A percentile compares a stretch with the other conserved stretches of the same genome.
Evolutionary conservation across 2,888 invertebrate species (phyloP).

Genomic region (Lordiphosa fenestrarum): DNA sequence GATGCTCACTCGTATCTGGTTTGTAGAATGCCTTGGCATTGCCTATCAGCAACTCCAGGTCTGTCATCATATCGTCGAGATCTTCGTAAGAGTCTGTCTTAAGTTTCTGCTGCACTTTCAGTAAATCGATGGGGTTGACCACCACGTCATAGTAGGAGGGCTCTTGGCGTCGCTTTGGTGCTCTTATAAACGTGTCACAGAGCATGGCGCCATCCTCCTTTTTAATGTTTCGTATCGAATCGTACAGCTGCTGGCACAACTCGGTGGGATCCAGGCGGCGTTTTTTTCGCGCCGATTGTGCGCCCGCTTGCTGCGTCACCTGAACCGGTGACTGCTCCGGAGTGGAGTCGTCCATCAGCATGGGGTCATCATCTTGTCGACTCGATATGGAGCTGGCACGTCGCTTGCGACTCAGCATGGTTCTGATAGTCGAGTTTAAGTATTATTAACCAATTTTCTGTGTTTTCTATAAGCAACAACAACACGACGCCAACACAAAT

Average conservation of each 20-base stretch:
- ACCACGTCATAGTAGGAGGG: conserved; percentile 96
- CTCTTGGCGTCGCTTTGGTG: conserved; percentile 95
- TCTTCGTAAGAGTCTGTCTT: conserved; percentile 98
- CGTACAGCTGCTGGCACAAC: conserved; percentile 95
- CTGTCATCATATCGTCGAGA: conserved; percentile 93
- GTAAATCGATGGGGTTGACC: conserved; percentile 95
- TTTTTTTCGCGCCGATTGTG: conserved; percentile 67
- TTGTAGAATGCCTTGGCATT: conserved; percentile 98
- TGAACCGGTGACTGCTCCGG: conserved; percentile 80
- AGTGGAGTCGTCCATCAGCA: conserved; percentile 83
- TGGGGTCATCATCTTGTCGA: conserved; percentile 86
- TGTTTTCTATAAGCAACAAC: conserved; percentile 28
- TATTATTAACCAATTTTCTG: neutral
- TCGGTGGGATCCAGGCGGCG: conserved; percentile 83
- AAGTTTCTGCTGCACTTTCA: conserved; percentile 95
- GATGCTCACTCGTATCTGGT: conserved; percentile 90
- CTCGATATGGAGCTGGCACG: conserved; percentile 92
- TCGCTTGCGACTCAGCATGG: conserved; percentile 88
- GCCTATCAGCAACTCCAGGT: conserved; percentile 94
- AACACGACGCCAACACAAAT: conserved; percentile 48
- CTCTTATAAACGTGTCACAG: conserved; percentile 96
- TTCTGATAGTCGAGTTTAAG: conserved; percentile 15
- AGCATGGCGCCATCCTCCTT: conserved; percentile 94
- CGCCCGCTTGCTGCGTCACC: conserved; percentile 26
- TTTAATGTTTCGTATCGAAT: conserved; percentile 93